Conservation (phyloP, 1,140 invertebrate genomes). For the Meloidogyne hapla region DNA sequence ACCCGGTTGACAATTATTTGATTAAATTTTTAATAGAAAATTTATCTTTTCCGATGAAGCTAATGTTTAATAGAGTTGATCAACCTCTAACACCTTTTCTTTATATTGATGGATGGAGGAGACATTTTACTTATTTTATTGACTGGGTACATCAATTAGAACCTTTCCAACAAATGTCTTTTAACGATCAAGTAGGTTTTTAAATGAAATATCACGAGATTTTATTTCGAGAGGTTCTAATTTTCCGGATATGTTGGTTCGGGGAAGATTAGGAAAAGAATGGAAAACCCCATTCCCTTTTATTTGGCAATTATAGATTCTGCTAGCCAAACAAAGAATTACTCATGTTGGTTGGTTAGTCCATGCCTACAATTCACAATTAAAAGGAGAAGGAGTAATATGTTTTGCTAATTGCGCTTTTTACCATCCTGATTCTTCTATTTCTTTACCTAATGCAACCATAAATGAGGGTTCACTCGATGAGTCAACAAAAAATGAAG, state of each 20-base stretch:
- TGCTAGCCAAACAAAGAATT: conserved; percentile 31
- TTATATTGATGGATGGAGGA: conserved; percentile 32
- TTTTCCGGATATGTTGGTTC: too few species aligned
- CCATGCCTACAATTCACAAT: conserved; percentile 24
- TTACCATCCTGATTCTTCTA: background rate
- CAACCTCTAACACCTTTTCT: conserved; percentile 25
- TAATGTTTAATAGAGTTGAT: conserved; percentile 26
- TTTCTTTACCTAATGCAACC: background rate
- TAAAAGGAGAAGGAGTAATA: background rate
- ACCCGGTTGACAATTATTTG: conserved; percentile 16
- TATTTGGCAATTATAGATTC: conserved; percentile 17
- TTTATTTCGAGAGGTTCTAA: background rate
- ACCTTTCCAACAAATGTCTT: conserved; percentile 26
- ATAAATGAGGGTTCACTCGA: background rate
- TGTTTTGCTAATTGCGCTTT: conserved; percentile 21
- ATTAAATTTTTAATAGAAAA: background rate
- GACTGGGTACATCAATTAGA: conserved; percentile 30
- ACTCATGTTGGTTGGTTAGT: conserved; percentile 30
- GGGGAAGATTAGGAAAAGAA: too few species aligned
- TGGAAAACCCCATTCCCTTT: too few species aligned
- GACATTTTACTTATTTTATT: conserved; percentile 35
- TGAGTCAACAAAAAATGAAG: background rate
- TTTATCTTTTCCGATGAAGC: conserved; percentile 2
- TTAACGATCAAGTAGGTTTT: conserved; percentile 28
- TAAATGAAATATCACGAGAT: conserved; percentile 8